Evolutionary conservation across 2,113 vertebrate species (phyloP), one percentile per base, ranked within the genome.

Genomic region (Anoura caudifer): DNA sequence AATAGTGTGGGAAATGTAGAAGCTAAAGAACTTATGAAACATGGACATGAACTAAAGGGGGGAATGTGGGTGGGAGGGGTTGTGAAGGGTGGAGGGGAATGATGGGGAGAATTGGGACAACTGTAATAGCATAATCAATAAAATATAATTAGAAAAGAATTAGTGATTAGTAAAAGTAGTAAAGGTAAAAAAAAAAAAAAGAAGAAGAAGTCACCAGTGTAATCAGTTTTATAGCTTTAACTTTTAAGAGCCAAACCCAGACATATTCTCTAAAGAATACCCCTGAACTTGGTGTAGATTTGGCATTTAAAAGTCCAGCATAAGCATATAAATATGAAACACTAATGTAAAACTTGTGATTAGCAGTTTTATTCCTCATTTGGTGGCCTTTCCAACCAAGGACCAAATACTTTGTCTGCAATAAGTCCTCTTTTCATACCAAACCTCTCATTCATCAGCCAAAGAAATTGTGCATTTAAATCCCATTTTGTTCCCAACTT

Each of bases 231-330:
- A 69, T 33, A 69, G 50, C 28, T 50, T 83, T 80, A 77, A 59
- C 33, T 76, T 94, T 91, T 52, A 93, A 90, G 54, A 87, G 50
- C 77, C 80, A 84, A 90, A 90, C 81, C 24, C 24, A 82, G 41
- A 90, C 12, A 15, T 31, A 50, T 41, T 91, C 20, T 85, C 65
- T 82, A 33, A 83, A 86, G 80, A 82, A 56, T 19, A 75, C 4
- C 3, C 28, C 33, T 63, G 63, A 93, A 88, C 50, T 94, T 41
- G 36, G 26, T 76, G 9, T 43, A 75, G 54, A 72, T 31, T 63
- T 88, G 31, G 31, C 31, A 69, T 77, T 45, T 20, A 50, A 63
- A 52, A 63, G 67, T 77, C 33, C 13, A 85, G 43, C 19, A 79
- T 13, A 50, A 45, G 19, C 36, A 63, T 19, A 69, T 65, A 38